A percentile compares a stretch with the other conserved stretches of the same genome.
These are phyloP conservation scores for Tipula confusa DNA, from an alignment of 2,888 invertebrate genomes.

Conservation along the genomic window DNA sequence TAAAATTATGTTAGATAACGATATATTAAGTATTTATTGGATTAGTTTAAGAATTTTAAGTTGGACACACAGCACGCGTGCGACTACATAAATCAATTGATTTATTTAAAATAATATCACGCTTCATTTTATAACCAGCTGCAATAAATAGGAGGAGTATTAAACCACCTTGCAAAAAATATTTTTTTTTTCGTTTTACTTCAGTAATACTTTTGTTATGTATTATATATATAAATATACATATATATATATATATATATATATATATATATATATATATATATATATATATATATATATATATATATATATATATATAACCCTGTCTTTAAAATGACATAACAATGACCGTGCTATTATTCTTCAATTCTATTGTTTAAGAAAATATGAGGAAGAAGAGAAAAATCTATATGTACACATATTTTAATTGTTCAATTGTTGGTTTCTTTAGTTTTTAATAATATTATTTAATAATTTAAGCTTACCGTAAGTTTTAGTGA, in stretches of 20 bases:
- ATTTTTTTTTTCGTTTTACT: not conserved
- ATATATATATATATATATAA: no score
- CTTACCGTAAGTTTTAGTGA: constrained; percentile 51
- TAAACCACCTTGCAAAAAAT: not conserved
- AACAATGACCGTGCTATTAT: not conserved
- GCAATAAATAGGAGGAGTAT: not conserved
- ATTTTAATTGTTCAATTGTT: not conserved
- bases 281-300: no score
- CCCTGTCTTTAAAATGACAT: not conserved
- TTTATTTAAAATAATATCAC: not conserved
- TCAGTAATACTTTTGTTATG: not conserved
- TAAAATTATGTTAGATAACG: not conserved
- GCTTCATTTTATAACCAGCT: not conserved
- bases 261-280: no score
- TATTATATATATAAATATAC: no score
- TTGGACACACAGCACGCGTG: not conserved
- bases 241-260: no score
- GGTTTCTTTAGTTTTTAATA: not conserved
- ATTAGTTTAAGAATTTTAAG: not conserved
- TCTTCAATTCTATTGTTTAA: constrained; percentile 3
- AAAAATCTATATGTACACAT: not conserved
- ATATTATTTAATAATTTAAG: constrained; percentile 35
- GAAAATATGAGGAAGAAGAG: not conserved
- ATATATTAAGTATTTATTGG: not conserved
- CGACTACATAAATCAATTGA: not conserved